phyloP scores from a whole-genome alignment of 2,888 invertebrate genomes.

The Epistrophe grossulariae region DNA sequence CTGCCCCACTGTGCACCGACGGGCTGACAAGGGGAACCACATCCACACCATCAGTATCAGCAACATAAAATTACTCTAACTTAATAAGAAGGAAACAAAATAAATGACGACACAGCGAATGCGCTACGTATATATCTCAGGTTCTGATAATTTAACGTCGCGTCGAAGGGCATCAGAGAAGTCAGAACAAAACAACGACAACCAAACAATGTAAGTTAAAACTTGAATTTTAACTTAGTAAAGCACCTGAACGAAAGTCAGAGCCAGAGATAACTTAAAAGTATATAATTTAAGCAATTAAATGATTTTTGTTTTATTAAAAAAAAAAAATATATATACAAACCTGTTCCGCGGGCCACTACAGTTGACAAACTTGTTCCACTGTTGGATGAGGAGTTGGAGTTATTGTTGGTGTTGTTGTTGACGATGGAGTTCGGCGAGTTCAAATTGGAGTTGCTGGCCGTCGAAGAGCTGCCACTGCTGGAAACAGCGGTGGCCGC shows the following conservation, averaged over 20 bases:
- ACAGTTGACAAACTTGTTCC: conserved; percentile 70
- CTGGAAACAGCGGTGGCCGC: conserved; percentile 5
- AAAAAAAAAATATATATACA: conserved; percentile 22
- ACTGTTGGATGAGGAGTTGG: conserved; percentile 51
- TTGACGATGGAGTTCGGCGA: conserved; percentile 36
- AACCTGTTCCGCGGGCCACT: conserved; percentile 75
- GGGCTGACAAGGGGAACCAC: conserved; percentile 16
- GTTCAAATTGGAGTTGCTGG: conserved; percentile 56
- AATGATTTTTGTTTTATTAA: conserved; percentile 33
- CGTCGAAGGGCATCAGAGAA: conserved; percentile 14
- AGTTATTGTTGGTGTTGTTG: background rate
- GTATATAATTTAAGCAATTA: conserved; percentile 64
- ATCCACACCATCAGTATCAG: background rate
- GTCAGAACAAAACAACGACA: conserved; percentile 18
- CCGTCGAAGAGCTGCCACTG: conserved; percentile 32
- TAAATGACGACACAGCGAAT: conserved; percentile 49
- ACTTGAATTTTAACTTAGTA: conserved; percentile 21
- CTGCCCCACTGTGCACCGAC: background rate
- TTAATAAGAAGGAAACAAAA: conserved; percentile 56
- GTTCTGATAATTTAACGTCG: conserved; percentile 22
- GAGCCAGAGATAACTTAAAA: conserved; percentile 19
- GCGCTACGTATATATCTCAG: conserved; percentile 10
- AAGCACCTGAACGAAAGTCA: conserved; percentile 30
- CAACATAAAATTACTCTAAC: conserved; percentile 41
- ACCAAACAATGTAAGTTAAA: conserved; percentile 1